Evolutionary conservation across 2,888 invertebrate species (phyloP).

Genomic region (Ormyrus thymus): DNA sequence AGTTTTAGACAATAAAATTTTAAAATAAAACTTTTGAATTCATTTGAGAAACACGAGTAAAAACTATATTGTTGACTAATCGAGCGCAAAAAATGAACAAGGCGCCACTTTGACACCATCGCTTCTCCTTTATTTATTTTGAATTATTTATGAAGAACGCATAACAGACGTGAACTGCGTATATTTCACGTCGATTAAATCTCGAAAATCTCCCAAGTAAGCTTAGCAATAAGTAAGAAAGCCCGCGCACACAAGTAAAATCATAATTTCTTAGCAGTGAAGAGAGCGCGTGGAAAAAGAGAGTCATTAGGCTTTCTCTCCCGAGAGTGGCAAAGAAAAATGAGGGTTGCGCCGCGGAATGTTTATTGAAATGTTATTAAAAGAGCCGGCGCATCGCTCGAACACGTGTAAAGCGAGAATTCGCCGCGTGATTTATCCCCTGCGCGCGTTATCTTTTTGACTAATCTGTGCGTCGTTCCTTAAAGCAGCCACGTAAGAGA

Average conservation of each 20-base stretch:
- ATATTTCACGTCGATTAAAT: constrained; percentile 14
- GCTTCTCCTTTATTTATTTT: too few species aligned
- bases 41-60: too few species aligned
- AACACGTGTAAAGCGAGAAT: constrained; percentile 8
- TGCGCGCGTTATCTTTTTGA: constrained; percentile 39
- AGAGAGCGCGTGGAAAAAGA: background rate
- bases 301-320: constrained; percentile 13
- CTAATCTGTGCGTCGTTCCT: constrained; percentile 23
- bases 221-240: background rate
- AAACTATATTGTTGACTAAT: too few species aligned
- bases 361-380: constrained; percentile 48
- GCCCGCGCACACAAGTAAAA: background rate
- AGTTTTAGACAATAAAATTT: too few species aligned
- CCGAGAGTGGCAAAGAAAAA: constrained; percentile 12
- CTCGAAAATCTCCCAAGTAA: background rate
- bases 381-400: background rate
- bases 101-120: too few species aligned
- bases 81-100: too few species aligned
- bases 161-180: too few species aligned
- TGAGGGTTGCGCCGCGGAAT: constrained; percentile 28
- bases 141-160: too few species aligned
- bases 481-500: constrained; percentile 7
- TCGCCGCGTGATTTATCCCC: constrained; percentile 34
- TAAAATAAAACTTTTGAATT: too few species aligned
- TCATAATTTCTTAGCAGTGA: constrained; percentile 20